A percentile compares a stretch with the other conserved stretches of the same genome.
Evolutionary conservation across 2,113 vertebrate genomes (phyloP).

Genomic region (Meriones unguiculatus): DNA sequence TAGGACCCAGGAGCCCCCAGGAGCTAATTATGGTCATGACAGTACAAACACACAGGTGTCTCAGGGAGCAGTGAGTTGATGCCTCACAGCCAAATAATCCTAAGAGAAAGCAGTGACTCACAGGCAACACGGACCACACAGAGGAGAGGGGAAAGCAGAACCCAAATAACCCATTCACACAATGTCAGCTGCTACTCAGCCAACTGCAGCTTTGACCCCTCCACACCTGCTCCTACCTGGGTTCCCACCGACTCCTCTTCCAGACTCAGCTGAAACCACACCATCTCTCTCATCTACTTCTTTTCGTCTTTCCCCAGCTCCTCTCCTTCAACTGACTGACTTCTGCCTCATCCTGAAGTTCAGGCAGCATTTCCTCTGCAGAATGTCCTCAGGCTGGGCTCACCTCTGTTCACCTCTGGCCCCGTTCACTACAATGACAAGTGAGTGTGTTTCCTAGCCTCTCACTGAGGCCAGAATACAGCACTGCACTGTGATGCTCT

Average conservation of each 20-base stretch:
- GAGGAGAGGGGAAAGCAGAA: neutral
- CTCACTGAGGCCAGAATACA: neutral
- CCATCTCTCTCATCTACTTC: neutral
- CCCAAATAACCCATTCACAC: rapidly evolving
- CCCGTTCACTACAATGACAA: neutral
- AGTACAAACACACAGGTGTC: neutral
- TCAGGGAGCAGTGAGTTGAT: neutral
- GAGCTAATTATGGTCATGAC: neutral
- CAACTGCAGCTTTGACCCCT: no score
- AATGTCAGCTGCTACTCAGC: neutral
- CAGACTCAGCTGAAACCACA: neutral
- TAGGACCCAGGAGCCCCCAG: neutral
- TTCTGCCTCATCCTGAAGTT: neutral
- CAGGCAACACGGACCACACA: neutral
- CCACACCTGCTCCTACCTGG: neutral
- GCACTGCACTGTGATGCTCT: neutral
- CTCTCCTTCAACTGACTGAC: neutral
- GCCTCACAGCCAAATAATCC: neutral
- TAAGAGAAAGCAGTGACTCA: neutral
- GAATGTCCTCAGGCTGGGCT: neutral
- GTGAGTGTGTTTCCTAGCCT: neutral
- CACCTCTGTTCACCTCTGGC: neutral
- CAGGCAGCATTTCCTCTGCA: neutral
- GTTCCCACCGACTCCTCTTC: neutral
- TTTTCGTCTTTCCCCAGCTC: neutral